Conservation (phyloP, 2,797 vertebrate genomes). For the Intellagama lesueurii region DNA sequence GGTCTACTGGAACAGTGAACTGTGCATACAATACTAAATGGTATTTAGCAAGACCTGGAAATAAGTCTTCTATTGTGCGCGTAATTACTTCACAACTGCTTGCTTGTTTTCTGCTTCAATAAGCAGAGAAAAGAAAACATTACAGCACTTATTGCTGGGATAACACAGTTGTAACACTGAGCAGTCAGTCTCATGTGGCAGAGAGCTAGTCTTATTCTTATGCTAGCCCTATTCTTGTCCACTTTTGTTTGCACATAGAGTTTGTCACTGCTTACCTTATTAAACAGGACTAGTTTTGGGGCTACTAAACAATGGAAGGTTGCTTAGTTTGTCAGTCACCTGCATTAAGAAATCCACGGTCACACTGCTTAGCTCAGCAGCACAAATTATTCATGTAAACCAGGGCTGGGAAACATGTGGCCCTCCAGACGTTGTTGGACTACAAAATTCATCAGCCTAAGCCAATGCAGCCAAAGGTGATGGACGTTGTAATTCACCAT, state of each 20-base stretch:
- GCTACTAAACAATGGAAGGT: not conserved
- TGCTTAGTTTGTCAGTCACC: not conserved
- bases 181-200: not conserved
- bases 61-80: not conserved
- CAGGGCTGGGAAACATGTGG: too few relatives aligned
- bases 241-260: not conserved
- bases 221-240: not conserved
- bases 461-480: not conserved
- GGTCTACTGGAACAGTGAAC: not conserved
- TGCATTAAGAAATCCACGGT: not conserved
- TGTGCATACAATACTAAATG: not conserved
- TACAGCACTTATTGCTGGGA: not conserved
- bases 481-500: too few relatives aligned
- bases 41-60: constrained; percentile 17
- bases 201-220: not conserved
- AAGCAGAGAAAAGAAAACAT: not conserved
- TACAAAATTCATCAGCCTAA: too few relatives aligned
- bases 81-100: not conserved
- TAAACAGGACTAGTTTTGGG: not conserved
- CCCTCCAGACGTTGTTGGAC: too few relatives aligned
- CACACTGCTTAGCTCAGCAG: not conserved
- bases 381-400: not conserved
- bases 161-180: not conserved
- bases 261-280: not conserved
- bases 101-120: not conserved